These are phyloP conservation scores for Drosophila virilis DNA, from an alignment of 1,140 invertebrate species.

Conservation along the genomic window DNA sequence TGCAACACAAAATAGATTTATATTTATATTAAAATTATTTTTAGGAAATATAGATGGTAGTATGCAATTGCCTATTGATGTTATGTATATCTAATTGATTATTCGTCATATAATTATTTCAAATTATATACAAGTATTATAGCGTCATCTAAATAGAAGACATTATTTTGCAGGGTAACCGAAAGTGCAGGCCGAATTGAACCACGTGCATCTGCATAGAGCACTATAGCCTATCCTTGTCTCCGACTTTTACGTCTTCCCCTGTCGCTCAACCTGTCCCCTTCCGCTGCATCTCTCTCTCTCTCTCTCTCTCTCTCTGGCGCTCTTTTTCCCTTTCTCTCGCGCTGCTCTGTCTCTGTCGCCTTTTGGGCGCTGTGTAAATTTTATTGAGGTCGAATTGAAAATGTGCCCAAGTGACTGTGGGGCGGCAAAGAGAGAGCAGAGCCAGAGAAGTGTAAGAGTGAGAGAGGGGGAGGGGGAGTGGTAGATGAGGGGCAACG, in stretches of 20 bases:
- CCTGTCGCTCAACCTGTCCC: neutral
- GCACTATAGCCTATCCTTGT: constrained; percentile 4
- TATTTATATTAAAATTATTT: no score
- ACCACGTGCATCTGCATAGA: neutral
- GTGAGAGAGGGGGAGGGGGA: neutral
- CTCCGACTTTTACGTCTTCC: neutral
- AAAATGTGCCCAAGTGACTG: constrained; percentile 71
- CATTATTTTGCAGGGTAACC: neutral
- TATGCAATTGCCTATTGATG: no score
- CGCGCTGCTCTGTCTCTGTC: neutral
- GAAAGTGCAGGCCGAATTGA: neutral
- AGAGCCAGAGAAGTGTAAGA: neutral
- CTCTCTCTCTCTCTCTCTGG: neutral
- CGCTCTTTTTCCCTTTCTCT: neutral
- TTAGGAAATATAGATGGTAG: no score
- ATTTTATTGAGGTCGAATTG: constrained; percentile 82
- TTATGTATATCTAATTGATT: no score
- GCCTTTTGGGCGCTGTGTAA: constrained; percentile 50
- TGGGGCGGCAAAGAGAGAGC: neutral
- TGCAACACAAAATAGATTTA: no score
- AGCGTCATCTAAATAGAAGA: no score
- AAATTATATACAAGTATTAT: neutral
- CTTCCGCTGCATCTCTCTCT: neutral
- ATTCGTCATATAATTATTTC: no score
- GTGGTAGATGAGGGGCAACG: constrained; percentile 18